Evolutionary conservation across 2,113 vertebrate species (phyloP), one percentile per base, ranked within the genome.

Genomic region (Passerina amoena): DNA sequence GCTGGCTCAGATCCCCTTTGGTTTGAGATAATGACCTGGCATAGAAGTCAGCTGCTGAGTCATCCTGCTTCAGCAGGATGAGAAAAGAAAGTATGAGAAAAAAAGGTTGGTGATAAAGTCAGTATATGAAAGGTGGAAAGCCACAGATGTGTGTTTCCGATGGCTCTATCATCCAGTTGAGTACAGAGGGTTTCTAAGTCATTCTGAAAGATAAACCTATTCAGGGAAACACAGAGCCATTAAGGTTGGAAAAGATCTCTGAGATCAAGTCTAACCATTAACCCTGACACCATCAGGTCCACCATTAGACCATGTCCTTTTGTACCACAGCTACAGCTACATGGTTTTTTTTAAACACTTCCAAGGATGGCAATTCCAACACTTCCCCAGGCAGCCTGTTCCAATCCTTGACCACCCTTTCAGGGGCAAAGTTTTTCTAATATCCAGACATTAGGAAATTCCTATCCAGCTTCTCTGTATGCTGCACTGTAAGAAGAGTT

Each of bases 81-180:
- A 33, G 19, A 56, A 33, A 56, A 60, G 47, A 65, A 77, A 86
- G 27, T 6, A 24, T 30, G 56, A 93, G 56, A 56, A 23, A 45
- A 30, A 82, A 71, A 45, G 14, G 23, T 3, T 69, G 19, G 57
- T 69, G 77, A 51, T 42, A 44, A 64, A 86, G 30, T 31, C 50
- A 35, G 18, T 27, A 23, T 25, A 42, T 7, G 33, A 63, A 72
- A 66, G 53, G 16, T 23, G 12, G 51, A 57, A 89, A 72, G 22
- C 42, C 60, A 50, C 4, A 79, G 22, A 57, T 27, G 14, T 11
- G 19, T 0, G 0, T 35, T 79, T 59, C 35, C 0, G 0, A 37
- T 10, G 16, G n/a, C 31, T 56, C 19, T 30, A 2, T 12, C 31
- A 12, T 42, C 22, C 19, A 17, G 5, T 2, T 16, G 14, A 73